Conservation (phyloP, 2,888 invertebrate species). For the Limulus polyphemus region DNA sequence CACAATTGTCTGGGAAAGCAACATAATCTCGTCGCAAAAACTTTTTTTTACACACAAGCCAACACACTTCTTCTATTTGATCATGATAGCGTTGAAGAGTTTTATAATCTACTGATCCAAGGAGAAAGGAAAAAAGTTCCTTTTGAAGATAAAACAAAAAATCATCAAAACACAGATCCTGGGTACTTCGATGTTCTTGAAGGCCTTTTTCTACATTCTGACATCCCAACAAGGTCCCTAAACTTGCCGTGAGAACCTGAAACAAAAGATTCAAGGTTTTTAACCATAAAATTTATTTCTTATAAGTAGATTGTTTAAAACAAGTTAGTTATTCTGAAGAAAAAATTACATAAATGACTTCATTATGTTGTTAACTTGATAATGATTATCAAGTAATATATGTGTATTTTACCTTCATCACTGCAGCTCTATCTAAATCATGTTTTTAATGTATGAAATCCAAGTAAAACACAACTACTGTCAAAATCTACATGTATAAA, state of each 20-base stretch:
- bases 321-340: no score
- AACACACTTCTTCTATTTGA: conserved; percentile 56
- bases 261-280: conserved; percentile 20
- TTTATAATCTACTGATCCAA: conserved; percentile 1
- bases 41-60: conserved; percentile 60
- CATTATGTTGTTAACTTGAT: no score
- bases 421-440: no score
- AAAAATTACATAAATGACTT: no score
- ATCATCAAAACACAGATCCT: conserved; percentile 57
- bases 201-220: conserved; percentile 66
- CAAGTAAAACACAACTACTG: no score
- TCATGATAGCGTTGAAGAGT: conserved; percentile 17
- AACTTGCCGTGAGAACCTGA: conserved; percentile 67
- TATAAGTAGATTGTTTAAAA: no score
- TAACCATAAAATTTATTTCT: no score
- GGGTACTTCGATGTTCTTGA: conserved; percentile 59
- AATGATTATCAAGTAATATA: no score
- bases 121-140: conserved; percentile 44
- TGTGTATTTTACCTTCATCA: no score
- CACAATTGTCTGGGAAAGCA: conserved; percentile 50
- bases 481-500: no score
- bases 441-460: no score
- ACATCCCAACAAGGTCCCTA: conserved; percentile 60
- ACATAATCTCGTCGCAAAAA: conserved; percentile 48
- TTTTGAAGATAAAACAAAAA: conserved; percentile 60